phyloP scores from a whole-genome alignment of 2,888 invertebrate genomes.

The Agrochola lota region DNA sequence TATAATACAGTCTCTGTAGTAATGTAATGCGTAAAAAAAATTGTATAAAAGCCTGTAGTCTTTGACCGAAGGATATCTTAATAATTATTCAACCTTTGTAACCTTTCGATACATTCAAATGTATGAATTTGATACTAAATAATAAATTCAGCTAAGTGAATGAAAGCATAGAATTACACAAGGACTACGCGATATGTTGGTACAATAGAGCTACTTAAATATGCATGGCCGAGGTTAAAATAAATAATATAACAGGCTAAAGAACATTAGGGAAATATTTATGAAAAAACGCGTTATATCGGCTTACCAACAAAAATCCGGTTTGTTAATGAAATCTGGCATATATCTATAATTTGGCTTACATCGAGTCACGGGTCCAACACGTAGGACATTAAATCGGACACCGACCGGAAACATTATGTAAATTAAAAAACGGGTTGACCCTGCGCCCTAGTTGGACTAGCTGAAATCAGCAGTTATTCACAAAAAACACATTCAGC shows the following conservation, averaged over 20 bases:
- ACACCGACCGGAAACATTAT: not conserved
- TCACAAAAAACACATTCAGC: not conserved
- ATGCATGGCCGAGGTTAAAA: not conserved
- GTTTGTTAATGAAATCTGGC: conserved; percentile 17
- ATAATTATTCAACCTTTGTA: not conserved
- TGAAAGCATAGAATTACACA: not conserved
- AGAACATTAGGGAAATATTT: not conserved
- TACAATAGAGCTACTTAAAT: not conserved
- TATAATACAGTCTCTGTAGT: not conserved
- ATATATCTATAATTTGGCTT: conserved; percentile 25
- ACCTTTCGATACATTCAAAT: not conserved
- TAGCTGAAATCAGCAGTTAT: not conserved
- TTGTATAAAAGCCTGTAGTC: too few relatives aligned
- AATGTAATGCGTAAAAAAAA: not conserved
- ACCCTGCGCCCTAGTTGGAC: not conserved
- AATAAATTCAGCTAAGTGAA: not conserved
- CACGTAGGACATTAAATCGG: conserved; percentile 1
- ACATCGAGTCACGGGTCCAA: conserved; percentile 4
- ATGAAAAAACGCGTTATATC: not conserved
- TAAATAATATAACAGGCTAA: not conserved
- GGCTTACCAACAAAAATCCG: too few relatives aligned
- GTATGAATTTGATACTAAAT: not conserved
- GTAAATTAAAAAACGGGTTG: not conserved
- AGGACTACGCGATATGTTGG: not conserved
- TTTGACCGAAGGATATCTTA: not conserved